These are phyloP conservation scores for Tryphoninae sp. DNA, from an alignment of 2,888 invertebrate genomes.

Conservation along the genomic window DNA sequence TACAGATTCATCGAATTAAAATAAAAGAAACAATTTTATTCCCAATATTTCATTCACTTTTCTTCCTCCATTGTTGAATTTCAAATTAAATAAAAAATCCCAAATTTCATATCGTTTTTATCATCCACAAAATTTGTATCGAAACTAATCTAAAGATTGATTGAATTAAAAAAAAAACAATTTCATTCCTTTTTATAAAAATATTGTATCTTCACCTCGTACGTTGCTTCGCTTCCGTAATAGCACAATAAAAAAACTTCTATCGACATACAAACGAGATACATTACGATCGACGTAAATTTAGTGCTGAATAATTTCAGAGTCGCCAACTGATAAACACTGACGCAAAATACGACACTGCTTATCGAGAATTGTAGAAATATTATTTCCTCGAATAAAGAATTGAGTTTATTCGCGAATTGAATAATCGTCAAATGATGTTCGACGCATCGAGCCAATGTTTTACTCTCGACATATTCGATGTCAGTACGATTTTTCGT, in stretches of 20 bases:
- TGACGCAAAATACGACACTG: constrained; percentile 65
- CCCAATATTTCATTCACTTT: too few relatives aligned
- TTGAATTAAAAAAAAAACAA: too few relatives aligned
- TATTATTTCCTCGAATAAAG: constrained; percentile 60
- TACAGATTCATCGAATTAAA: too few relatives aligned
- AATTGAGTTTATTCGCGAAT: constrained; percentile 54
- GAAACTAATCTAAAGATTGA: too few relatives aligned
- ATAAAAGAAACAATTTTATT: too few relatives aligned
- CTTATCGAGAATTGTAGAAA: constrained; percentile 64
- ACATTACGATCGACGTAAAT: constrained; percentile 61
- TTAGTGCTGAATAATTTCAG: constrained; percentile 49
- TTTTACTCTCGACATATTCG: not conserved
- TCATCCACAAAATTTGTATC: too few relatives aligned
- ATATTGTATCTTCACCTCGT: constrained; percentile 64
- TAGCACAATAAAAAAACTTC: constrained; percentile 73
- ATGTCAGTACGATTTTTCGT: not conserved
- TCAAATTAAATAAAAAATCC: too few relatives aligned
- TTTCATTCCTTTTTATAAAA: too few relatives aligned
- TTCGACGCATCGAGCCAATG: constrained; percentile 35
- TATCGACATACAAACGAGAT: constrained; percentile 62
- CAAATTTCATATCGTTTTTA: too few relatives aligned
- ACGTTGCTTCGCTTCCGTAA: constrained; percentile 71
- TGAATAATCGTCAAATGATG: constrained; percentile 59
- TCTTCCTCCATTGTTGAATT: too few relatives aligned
- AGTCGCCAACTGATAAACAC: constrained; percentile 65